Percentiles rank a stretch among this genome's conserved stretches.
phyloP scores from a whole-genome alignment of 1,140 invertebrate species.

The Leucophenga varia region DNA sequence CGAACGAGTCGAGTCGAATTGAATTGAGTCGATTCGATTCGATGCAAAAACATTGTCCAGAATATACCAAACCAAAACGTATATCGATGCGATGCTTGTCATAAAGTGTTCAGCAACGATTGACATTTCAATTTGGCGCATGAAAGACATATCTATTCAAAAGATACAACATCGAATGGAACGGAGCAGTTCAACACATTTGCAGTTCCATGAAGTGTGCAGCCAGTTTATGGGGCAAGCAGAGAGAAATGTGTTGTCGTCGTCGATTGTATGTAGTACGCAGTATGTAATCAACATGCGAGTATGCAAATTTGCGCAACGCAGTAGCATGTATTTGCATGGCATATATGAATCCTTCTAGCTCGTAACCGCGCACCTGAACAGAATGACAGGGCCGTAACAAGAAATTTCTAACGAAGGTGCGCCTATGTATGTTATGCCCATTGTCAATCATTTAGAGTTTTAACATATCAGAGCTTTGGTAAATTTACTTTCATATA shows the following conservation, averaged over 20 bases:
- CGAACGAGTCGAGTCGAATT: slow-evolving; percentile 20
- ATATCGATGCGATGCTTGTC: slow-evolving; percentile 33
- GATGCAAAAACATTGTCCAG: not conserved
- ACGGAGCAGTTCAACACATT: not conserved
- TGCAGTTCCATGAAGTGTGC: slow-evolving; percentile 1
- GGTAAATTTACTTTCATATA: too few relatives aligned
- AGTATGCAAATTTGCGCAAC: slow-evolving; percentile 46
- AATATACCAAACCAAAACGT: slow-evolving; percentile 10
- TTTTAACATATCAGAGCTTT: too few relatives aligned
- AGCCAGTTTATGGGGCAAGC: not conserved
- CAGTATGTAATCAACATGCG: slow-evolving; percentile 33
- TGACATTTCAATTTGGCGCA: slow-evolving; percentile 49
- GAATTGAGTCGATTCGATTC: not conserved
- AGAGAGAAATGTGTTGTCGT: slow-evolving; percentile 24
- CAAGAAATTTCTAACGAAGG: too few relatives aligned
- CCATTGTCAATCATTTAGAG: too few relatives aligned
- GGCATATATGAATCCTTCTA: too few relatives aligned
- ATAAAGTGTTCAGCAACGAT: slow-evolving; percentile 46
- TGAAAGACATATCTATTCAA: slow-evolving; percentile 3
- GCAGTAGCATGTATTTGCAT: slow-evolving; percentile 16
- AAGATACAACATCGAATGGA: too few relatives aligned
- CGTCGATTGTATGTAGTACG: too few relatives aligned
- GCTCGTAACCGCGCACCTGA: too few relatives aligned
- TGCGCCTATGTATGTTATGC: too few relatives aligned
- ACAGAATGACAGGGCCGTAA: too few relatives aligned